These are phyloP conservation scores for Nezara viridula DNA, from an alignment of 2,888 invertebrate genomes.

Conservation along the genomic window DNA sequence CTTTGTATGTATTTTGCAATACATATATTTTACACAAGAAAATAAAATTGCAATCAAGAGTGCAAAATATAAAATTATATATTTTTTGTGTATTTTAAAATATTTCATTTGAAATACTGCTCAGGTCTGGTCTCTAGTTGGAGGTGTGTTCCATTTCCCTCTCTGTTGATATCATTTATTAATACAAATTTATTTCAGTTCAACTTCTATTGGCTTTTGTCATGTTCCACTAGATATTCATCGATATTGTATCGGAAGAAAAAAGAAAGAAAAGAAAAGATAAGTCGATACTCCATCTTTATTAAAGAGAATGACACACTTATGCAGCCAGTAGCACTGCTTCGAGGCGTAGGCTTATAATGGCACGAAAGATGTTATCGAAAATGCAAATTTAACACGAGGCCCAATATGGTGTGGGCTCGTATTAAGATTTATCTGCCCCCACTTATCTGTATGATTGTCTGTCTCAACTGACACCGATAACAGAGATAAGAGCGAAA, in stretches of 20 bases:
- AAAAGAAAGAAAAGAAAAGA: neutral
- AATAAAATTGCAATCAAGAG: too few relatives aligned
- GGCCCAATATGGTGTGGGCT: constrained; percentile 7
- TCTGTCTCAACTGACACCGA: constrained; percentile 35
- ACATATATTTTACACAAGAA: too few relatives aligned
- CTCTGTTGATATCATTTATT: neutral
- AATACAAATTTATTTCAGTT: neutral
- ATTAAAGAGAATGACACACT: constrained; percentile 20
- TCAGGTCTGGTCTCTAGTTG: too few relatives aligned
- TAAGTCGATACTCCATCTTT: neutral
- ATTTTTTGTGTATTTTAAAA: too few relatives aligned
- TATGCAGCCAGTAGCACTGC: constrained; percentile 14
- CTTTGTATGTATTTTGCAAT: too few relatives aligned
- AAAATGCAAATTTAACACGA: neutral
- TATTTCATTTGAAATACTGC: too few relatives aligned
- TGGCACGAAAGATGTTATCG: constrained; percentile 18
- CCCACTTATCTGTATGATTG: constrained; percentile 32
- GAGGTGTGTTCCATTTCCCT: neutral
- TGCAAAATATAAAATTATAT: too few relatives aligned
- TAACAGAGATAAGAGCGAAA: neutral
- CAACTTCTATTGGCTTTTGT: neutral
- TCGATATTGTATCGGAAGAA: neutral
- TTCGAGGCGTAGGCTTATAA: constrained; percentile 6
- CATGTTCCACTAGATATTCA: neutral
- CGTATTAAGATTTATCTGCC: constrained; percentile 21